Base-by-base conservation (phyloP, 2,888 invertebrate genomes). In the Cryptocephalus moraei region DNA sequence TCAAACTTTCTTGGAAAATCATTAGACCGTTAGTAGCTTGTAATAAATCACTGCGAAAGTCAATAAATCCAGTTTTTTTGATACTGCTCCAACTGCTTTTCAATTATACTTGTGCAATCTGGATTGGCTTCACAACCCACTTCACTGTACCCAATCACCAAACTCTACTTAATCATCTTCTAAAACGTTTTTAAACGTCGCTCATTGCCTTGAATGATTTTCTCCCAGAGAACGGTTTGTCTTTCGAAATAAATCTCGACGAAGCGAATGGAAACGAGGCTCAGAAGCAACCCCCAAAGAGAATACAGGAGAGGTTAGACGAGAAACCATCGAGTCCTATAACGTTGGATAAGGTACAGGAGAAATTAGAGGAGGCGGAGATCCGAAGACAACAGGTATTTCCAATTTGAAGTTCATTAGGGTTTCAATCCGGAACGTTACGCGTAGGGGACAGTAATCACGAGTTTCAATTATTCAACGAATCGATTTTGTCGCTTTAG, bases 301-400 rank as follows among this genome's bases (percentile, higher is more conserved):
- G 84, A 48, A 70, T 86, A 33, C 82, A 84, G 61, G 49, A 50
- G 33, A 71, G 82, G 50, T 66, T 85, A 39, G 76, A 84, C 57
- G 82, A 83, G 51, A 77, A 78, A 6, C 75, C 79, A 2, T 73
- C 73, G 43, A 76, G 77, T 13, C 73, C 78, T 55, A 51, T 63
- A 8, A 65, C 68, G 4, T 68, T 84, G 39, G 78, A 81, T 22
- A 78, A 81, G 50, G 74, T 86, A 32, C 79, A 81, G 59, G 84
- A 81, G 61, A 86, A 84, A 61, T 70, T 84, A 51, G 83, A 82
- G 13, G 84, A 82, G 49, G 87, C 86, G 1, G 86, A 86, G 59
- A 75, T 77, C 51, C 74, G 87, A 50, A 75, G 86, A 47, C 76
- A 77, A 56, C 77, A 80, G 71, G 69, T 69, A 57, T 22, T 22